Conservation (phyloP, 2,113 vertebrate species). For the Pterocles gutturalis region DNA sequence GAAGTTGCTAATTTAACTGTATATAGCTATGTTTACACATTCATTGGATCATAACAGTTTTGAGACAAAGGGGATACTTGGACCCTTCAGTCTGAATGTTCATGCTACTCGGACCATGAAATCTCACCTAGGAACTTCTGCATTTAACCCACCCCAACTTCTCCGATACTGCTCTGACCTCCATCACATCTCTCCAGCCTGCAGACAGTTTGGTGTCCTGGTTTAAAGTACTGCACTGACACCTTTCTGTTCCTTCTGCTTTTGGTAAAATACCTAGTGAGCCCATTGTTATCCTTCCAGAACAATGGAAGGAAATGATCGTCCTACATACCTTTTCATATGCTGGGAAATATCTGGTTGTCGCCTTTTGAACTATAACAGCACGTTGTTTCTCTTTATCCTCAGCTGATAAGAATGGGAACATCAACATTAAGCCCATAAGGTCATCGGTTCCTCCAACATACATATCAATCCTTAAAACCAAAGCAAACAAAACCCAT, state of each 20-base stretch:
- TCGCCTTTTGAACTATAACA: conserved; percentile 77
- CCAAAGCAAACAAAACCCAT: not conserved
- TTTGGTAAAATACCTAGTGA: not conserved
- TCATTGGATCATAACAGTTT: not conserved
- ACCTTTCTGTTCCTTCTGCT: not conserved
- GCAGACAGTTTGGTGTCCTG: not conserved
- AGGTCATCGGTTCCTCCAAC: conserved; percentile 83
- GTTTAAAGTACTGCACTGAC: not conserved
- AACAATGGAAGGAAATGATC: not conserved
- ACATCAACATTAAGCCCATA: conserved; percentile 80
- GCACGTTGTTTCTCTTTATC: conserved; percentile 73
- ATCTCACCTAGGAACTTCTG: not conserved
- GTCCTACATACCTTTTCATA: conserved; percentile 86
- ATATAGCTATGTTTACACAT: not conserved
- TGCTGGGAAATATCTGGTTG: conserved; percentile 84
- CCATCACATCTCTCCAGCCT: not conserved
- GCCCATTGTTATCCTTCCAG: not conserved
- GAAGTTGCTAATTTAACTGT: not conserved
- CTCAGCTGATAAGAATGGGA: conserved; percentile 71
- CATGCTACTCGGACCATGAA: not conserved
- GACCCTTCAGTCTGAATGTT: not conserved
- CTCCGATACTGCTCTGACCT: not conserved
- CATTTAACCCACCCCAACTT: not conserved
- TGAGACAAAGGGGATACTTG: not conserved
- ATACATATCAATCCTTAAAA: conserved; percentile 88